A percentile compares a stretch with the other conserved stretches of the same genome.
Conservation (phyloP, 1,140 invertebrate species). For the Drosophila asahinai region DNA sequence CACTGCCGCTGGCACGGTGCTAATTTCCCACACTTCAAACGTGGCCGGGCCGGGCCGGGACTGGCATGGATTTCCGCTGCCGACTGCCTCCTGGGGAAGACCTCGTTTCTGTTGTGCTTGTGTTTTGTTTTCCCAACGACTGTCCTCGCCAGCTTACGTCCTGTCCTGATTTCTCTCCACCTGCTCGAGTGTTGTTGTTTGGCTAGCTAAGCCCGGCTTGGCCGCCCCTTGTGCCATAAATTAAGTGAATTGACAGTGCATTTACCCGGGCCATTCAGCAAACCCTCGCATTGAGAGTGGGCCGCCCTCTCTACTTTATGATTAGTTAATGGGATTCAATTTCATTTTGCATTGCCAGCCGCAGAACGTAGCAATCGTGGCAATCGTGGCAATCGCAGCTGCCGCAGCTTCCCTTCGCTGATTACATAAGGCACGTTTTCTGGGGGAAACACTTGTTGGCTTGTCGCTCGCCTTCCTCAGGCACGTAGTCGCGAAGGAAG, state of each 20-base stretch:
- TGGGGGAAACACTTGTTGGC: constrained; percentile 51
- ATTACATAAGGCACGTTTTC: constrained; percentile 53
- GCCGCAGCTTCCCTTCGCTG: constrained; percentile 35
- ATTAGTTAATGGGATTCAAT: constrained; percentile 79
- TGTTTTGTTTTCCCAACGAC: constrained; percentile 49
- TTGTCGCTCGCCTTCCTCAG: constrained; percentile 4
- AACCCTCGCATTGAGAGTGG: constrained; percentile 1
- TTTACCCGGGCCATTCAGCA: constrained; percentile 55
- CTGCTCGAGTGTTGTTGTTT: constrained; percentile 33
- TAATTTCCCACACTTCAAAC: constrained; percentile 79
- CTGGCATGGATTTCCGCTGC: constrained; percentile 75
- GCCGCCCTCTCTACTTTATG: constrained; percentile 50
- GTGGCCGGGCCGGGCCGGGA: constrained; percentile 24
- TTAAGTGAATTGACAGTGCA: constrained; percentile 67
- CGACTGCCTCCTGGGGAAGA: constrained; percentile 43
- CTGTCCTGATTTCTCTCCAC: constrained; percentile 31
- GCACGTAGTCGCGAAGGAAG: constrained; percentile 23
- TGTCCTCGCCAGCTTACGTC: constrained; percentile 8
- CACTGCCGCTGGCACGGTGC: constrained; percentile 48
- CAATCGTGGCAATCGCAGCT: constrained; percentile 37
- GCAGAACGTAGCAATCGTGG: constrained; percentile 44
- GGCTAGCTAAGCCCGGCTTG: constrained; percentile 25
- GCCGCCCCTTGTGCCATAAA: constrained; percentile 55
- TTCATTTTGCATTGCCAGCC: constrained; percentile 62
- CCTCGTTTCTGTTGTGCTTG: constrained; percentile 35